phyloP scores from a whole-genome alignment of 2,888 invertebrate genomes.

The Melanargia galathea region DNA sequence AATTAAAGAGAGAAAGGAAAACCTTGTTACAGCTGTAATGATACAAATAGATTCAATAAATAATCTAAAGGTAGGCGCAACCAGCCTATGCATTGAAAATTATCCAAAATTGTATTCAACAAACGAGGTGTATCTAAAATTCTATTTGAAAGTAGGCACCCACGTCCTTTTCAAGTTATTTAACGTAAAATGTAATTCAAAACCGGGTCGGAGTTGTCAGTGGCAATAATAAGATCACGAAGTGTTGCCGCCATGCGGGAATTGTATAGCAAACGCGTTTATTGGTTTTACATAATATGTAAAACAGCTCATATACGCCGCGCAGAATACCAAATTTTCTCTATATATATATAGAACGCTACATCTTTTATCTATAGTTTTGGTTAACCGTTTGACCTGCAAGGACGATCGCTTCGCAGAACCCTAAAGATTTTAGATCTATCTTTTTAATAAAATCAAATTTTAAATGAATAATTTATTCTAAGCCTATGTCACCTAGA shows the following conservation, averaged over 20 bases:
- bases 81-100: background rate
- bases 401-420: too few species aligned
- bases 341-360: too few species aligned
- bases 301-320: background rate
- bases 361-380: too few species aligned
- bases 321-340: background rate
- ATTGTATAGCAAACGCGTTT: background rate
- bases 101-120: background rate
- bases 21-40: background rate
- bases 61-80: background rate
- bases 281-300: slow-evolving; percentile 1
- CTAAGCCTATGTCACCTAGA: too few species aligned
- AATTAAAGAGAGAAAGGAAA: too few species aligned
- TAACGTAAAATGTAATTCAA: slow-evolving; percentile 3
- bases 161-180: background rate
- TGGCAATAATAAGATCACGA: background rate
- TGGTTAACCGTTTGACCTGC: too few species aligned
- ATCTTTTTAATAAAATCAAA: too few species aligned
- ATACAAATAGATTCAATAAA: background rate
- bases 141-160: slow-evolving; percentile 2
- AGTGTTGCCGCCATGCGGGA: background rate
- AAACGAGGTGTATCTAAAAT: background rate
- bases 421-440: too few species aligned
- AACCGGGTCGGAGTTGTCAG: background rate
- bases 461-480: too few species aligned